These are phyloP conservation scores for Nycticebus coucang DNA, from an alignment of 2,113 vertebrate genomes.

Conservation along the genomic window DNA sequence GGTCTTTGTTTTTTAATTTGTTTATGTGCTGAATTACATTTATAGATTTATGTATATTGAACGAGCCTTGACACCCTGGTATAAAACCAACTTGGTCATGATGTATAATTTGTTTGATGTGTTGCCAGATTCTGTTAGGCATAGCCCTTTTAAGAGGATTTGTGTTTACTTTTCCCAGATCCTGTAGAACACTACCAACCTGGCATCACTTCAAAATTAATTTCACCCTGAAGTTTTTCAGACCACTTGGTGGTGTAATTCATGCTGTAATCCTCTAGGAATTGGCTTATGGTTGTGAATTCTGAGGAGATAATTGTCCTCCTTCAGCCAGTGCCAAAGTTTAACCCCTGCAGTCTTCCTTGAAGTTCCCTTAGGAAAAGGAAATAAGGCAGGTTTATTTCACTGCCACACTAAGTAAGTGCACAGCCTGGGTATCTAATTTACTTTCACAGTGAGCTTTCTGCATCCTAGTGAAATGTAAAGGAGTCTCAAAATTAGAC, in stretches of 20 bases:
- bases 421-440: background rate
- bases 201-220: constrained; percentile 36
- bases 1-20: too few species aligned
- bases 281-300: constrained; percentile 14
- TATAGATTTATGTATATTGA: too few species aligned
- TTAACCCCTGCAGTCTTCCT: constrained; percentile 34
- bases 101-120: too few species aligned
- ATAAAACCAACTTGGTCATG: too few species aligned
- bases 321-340: constrained; percentile 23
- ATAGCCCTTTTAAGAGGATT: background rate
- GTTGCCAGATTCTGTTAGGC: too few species aligned
- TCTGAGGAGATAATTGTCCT: constrained; percentile 30
- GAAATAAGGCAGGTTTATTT: background rate
- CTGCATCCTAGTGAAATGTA: background rate
- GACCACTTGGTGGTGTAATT: background rate
- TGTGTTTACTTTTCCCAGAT: constrained; percentile 30
- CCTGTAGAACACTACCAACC: background rate
- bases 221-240: constrained; percentile 48
- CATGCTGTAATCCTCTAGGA: background rate
- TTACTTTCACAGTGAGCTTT: background rate
- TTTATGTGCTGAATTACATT: too few species aligned
- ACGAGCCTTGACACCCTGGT: too few species aligned
- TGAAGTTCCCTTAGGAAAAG: background rate
- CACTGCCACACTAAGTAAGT: background rate
- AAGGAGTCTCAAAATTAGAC: background rate